Evolutionary conservation across 1,140 invertebrate species (phyloP).

Genomic region (Cataglyphis hispanica): DNA sequence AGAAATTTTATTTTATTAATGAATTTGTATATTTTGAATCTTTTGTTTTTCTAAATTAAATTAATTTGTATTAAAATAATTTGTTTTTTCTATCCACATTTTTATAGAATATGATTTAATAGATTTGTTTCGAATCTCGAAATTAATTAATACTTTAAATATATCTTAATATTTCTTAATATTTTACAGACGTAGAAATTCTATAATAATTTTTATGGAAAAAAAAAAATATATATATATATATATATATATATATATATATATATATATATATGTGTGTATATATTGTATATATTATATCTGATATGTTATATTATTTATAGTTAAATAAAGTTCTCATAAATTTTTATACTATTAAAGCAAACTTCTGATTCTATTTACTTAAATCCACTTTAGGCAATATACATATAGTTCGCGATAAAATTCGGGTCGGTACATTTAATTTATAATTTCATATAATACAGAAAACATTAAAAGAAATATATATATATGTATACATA

Average conservation of each 20-base stretch:
- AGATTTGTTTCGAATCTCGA: conserved; percentile 2
- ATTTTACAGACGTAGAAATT: conserved; percentile 2
- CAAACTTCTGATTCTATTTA: neutral
- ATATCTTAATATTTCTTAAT: too few relatives aligned
- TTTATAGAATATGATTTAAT: neutral
- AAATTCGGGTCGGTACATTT: too few relatives aligned
- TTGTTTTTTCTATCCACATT: neutral
- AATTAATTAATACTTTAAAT: conserved; percentile 24
- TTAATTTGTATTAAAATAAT: conserved; percentile 13
- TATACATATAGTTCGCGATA: too few relatives aligned
- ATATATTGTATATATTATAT: neutral
- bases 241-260: too few relatives aligned
- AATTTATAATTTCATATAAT: too few relatives aligned
- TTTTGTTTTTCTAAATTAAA: conserved; percentile 1
- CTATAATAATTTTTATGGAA: neutral
- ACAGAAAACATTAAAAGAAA: too few relatives aligned
- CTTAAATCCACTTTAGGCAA: neutral
- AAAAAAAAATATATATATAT: too few relatives aligned
- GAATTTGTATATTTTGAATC: neutral
- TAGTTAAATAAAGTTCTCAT: too few relatives aligned
- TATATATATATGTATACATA: too few relatives aligned
- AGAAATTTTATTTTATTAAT: neutral
- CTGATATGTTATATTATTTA: too few relatives aligned
- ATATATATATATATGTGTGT: too few relatives aligned
- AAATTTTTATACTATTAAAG: too few relatives aligned